Conservation (phyloP, 2,888 invertebrate genomes). For the Pyrocoelia pectoralis region DNA sequence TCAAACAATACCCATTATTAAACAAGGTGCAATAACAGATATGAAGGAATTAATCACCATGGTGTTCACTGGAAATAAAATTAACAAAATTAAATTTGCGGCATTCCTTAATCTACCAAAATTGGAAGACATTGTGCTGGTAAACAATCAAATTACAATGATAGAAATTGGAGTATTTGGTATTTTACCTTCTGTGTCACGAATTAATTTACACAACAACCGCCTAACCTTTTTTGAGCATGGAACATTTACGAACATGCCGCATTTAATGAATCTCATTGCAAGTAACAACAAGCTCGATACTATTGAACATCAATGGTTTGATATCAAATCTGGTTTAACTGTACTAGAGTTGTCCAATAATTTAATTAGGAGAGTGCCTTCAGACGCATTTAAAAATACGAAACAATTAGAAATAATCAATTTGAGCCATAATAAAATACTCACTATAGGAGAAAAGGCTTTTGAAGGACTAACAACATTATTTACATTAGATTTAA, state of each 20-base stretch:
- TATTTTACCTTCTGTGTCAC: slow-evolving; percentile 14
- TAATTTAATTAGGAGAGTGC: slow-evolving; percentile 19
- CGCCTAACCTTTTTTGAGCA: slow-evolving; percentile 18
- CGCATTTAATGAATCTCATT: slow-evolving; percentile 11
- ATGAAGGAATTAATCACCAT: slow-evolving; percentile 23
- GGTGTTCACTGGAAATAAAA: slow-evolving; percentile 22
- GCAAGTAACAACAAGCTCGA: slow-evolving; percentile 22
- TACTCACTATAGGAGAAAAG: slow-evolving; percentile 22
- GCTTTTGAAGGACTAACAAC: slow-evolving; percentile 25
- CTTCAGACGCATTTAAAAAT: slow-evolving; percentile 19
- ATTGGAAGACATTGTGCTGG: slow-evolving; percentile 21
- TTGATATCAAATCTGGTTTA: slow-evolving; percentile 17
- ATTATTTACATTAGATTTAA: slow-evolving; percentile 25
- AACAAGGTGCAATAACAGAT: slow-evolving; percentile 21
- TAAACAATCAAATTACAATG: slow-evolving; percentile 21
- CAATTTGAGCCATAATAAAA: slow-evolving; percentile 27
- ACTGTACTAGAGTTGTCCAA: slow-evolving; percentile 14
- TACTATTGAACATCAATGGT: slow-evolving; percentile 20
- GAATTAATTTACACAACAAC: slow-evolving; percentile 16
- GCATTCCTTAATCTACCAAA: slow-evolving; percentile 28
- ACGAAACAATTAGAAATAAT: slow-evolving; percentile 20
- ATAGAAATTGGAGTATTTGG: slow-evolving; percentile 25
- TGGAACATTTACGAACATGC: slow-evolving; percentile 21
- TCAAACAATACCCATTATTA: slow-evolving; percentile 15
- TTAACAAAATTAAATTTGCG: slow-evolving; percentile 24